Conservation (phyloP, 1,140 invertebrate genomes). For the Magallana ariakensis region DNA sequence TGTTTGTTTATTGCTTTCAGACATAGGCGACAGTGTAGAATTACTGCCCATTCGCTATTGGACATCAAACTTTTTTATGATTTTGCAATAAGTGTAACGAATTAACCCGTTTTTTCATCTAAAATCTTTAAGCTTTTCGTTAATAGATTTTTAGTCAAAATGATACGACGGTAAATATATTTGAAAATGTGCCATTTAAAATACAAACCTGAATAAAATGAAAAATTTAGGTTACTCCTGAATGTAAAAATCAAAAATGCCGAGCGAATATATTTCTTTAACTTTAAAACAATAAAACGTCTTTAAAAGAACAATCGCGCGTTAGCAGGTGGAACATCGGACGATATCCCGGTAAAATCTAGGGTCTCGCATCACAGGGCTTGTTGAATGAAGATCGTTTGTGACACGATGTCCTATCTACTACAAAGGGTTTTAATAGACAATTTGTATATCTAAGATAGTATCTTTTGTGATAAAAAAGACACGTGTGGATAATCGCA, state of each 20-base stretch:
- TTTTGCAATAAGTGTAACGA: background rate
- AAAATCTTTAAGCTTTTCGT: background rate
- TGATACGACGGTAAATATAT: background rate
- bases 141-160: background rate
- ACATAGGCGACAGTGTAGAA: slow-evolving; percentile 1
- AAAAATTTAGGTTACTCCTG: background rate
- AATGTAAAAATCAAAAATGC: background rate
- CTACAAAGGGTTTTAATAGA: slow-evolving; percentile 22
- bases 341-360: background rate
- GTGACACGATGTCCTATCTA: background rate
- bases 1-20: slow-evolving; percentile 24
- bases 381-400: background rate
- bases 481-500: background rate
- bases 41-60: background rate
- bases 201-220: slow-evolving; percentile 5
- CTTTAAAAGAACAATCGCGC: background rate
- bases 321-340: slow-evolving; percentile 3
- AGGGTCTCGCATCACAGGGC: slow-evolving; percentile 3
- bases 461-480: slow-evolving; percentile 9
- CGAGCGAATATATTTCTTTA: background rate
- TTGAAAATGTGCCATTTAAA: background rate
- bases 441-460: slow-evolving; percentile 15
- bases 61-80: background rate
- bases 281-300: slow-evolving; percentile 33
- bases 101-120: background rate